Evolutionary conservation across 1,140 invertebrate genomes (phyloP), one percentile per base, ranked within the genome.

Genomic region (Drosophila oshimai): DNA sequence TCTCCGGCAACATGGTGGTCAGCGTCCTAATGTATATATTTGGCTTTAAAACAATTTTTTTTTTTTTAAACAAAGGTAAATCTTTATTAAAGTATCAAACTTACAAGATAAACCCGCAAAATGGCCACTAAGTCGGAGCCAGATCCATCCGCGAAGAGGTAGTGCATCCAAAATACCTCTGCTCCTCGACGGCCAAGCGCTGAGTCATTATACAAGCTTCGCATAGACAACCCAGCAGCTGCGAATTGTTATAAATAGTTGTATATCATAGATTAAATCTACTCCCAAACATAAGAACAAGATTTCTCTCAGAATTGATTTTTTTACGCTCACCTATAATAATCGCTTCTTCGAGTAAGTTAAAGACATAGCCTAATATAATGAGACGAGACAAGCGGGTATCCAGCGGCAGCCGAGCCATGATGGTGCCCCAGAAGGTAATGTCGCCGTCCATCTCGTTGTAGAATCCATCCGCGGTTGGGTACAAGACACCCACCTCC

Each of bases 51-150:
- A 18, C 0, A 3, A 20, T n/a, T n/a, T n/a, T 12, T n/a, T 13
- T 51, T 2, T 28, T 42, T 10, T n/a, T n/a, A n/a, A n/a, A n/a
- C n/a, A n/a, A 2, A 18, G 10, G 15, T 1, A 31, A n/a, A 9
- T 6, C 6, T 2, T 15, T 26, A 4, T 0, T 1, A 26, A 9
- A 20, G 1, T n/a, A 17, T 18, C 4, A 12, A 4, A 6, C 89
- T 77, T 87, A 96, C 95, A 78, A 94, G 93, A 86, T 96, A 99
- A 0, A 96, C 95, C 90, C 96, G 95, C 1, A 96, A 92, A 60
- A 95, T 94, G 0, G 96, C 95, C 46, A 99, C 93, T 54, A 95
- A 94, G 91, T 99, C 98, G 77, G 97, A 98, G 29, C 94, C 95
- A 0, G 96, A 95, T 0, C 94, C 94, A 88, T 95, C 93, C 0